phyloP scores from a whole-genome alignment of 1,140 invertebrate species.

The Tribolium madens region DNA sequence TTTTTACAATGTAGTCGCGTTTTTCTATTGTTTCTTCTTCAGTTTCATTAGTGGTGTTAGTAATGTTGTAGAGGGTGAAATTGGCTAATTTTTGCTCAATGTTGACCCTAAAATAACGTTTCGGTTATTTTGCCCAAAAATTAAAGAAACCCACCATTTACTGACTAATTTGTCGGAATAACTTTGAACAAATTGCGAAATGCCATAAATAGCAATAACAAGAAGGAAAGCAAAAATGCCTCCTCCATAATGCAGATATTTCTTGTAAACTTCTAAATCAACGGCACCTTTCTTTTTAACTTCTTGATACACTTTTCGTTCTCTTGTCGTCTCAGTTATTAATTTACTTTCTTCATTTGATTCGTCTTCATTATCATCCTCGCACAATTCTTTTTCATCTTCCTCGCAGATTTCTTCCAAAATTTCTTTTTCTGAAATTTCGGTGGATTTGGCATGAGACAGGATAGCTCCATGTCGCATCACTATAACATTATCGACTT shows the following conservation, averaged over 20 bases:
- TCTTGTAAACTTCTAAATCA: conserved; percentile 50
- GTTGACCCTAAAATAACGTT: conserved; percentile 50
- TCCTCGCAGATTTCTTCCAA: conserved; percentile 36
- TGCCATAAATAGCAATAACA: conserved; percentile 43
- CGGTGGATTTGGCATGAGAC: conserved; percentile 64
- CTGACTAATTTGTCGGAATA: conserved; percentile 54
- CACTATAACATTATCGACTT: conserved; percentile 77
- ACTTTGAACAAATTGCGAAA: conserved; percentile 44
- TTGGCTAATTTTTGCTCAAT: conserved; percentile 47
- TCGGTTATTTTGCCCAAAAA: neutral
- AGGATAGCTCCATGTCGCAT: conserved; percentile 70
- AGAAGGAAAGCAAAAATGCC: conserved; percentile 46
- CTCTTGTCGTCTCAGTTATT: conserved; percentile 31
- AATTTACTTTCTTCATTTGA: conserved; percentile 40
- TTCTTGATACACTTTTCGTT: conserved; percentile 54
- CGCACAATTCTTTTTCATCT: conserved; percentile 37
- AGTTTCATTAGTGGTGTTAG: conserved; percentile 44
- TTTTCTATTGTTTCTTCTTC: conserved; percentile 1
- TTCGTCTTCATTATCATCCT: neutral
- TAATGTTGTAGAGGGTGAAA: conserved; percentile 46
- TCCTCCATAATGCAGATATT: conserved; percentile 56
- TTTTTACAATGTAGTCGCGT: conserved; percentile 33
- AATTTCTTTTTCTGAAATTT: neutral
- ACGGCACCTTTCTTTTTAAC: conserved; percentile 55
- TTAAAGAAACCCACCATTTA: conserved; percentile 50